Evolutionary conservation across 2,888 invertebrate genomes (phyloP), one percentile per base, ranked within the genome.

Genomic region (Harmothoe impar): DNA sequence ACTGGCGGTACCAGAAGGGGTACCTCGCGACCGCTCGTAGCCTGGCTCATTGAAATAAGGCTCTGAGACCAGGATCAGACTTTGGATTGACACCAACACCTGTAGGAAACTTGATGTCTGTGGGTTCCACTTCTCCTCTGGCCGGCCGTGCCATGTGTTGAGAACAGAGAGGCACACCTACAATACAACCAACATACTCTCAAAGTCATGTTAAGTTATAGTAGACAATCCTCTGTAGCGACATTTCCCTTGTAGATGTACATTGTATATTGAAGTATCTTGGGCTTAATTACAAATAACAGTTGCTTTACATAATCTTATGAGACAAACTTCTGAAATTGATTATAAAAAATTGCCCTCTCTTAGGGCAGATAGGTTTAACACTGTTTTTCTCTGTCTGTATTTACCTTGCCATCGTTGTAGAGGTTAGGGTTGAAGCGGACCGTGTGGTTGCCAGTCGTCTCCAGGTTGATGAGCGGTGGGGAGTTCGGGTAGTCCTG

Each of bases 121-220:
- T 92, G 98, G 98, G 96, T 98, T 99, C 99, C 99, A 99, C 96
- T 98, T 98, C 96, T 99, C 99, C 96, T 99, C 99, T 35, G 99
- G 99, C 90, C 98, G 97, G 12, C 99, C 99, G 96, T 99, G 98
- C 99, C 99, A 99, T 0, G 99, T 99, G 96, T 99, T 99, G 93
- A 99, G 97, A 93, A 99, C 98, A 93, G 98, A 98, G 95, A 99
- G 97, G 96, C 99, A 99, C 29, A 96, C 96, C 96, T 96, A 91
- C 20, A 92, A 92, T 0, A 77, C 33, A 86, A 43, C 43, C 3
- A 3, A 43, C n/a, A n/a, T n/a, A n/a, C n/a, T n/a, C n/a, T n/a
- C n/a, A n/a, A n/a, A n/a, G n/a, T n/a, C n/a, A n/a, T n/a, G n/a
- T n/a, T n/a, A n/a, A n/a, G n/a, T n/a, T n/a, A n/a, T n/a, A n/a